Evolutionary conservation across 2,797 vertebrate genomes (phyloP), one percentile per base, ranked within the genome.

Genomic region (Gallinago stenura): DNA sequence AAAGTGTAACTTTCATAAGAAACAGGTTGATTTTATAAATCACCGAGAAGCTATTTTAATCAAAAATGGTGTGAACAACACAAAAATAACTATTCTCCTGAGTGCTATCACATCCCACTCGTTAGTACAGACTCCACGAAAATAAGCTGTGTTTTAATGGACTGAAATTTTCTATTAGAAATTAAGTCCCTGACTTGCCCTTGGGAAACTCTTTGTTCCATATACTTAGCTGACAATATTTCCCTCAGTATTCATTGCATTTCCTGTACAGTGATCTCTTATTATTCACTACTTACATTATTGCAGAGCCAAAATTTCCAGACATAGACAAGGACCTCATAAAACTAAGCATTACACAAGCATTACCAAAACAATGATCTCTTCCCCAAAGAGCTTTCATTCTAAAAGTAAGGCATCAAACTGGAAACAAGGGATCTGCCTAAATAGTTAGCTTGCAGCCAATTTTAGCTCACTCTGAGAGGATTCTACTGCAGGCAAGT

Each of bases 31-130:
- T 80, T 94, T 96, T 89, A 92, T 84, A 96, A 96, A 96, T 73
- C 89, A 96, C 57, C 57, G 35, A 76, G 37, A 89, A 97, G 56
- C 21, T 92, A 95, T 93, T 95, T 92, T 94, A 75, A 71, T 54
- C 68, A 69, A 50, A 97, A 96, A 85, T 89, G 54, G 95, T 96
- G 95, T 82, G 97, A 96, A 95, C 87, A 95, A 95, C 95, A 96
- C 90, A 96, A 97, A 97, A 87, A 94, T 80, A 93, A 94, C 91
- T 92, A 91, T 92, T 82, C 90, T 96, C 91, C 80, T 95, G 83
- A 93, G 92, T 69, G 87, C 33, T 97, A 94, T 91, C 97, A 96
- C 96, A 83, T 94, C 92, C 96, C 86, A 91, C 97, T 97, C 71
- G 60, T 89, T 96, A 93, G 91, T n/a, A 66, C 71, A 93, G 83